phyloP scores from a whole-genome alignment of 2,888 invertebrate species.

The Allolobophora icterica region DNA sequence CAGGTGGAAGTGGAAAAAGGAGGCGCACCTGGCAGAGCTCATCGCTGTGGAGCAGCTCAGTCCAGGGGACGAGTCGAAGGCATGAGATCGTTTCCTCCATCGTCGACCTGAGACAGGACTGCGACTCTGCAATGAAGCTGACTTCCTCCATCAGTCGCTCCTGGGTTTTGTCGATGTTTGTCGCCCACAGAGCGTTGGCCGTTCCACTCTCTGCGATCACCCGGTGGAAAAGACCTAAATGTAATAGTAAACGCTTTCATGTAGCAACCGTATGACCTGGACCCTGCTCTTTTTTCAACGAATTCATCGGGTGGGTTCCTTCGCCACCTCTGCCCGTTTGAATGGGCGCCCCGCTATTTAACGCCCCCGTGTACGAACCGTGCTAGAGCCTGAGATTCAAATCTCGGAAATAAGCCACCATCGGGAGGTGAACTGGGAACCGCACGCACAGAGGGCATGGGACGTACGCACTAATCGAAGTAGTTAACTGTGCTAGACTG shows the following conservation, averaged over 20 bases:
- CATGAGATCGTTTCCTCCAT: conserved; percentile 38
- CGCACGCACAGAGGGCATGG: too few species aligned
- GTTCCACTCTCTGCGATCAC: conserved; percentile 53
- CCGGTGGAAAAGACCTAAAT: conserved; percentile 50
- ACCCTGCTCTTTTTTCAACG: too few species aligned
- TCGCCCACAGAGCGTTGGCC: conserved; percentile 48
- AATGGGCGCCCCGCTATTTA: too few species aligned
- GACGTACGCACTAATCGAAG: too few species aligned
- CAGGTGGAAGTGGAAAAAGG: neutral
- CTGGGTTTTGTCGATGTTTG: conserved; percentile 31
- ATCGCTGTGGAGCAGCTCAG: conserved; percentile 1
- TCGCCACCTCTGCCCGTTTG: neutral
- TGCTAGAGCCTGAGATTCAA: too few species aligned
- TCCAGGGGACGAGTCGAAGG: conserved; percentile 33
- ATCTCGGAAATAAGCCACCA: too few species aligned
- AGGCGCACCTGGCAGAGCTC: neutral
- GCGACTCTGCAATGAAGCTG: conserved; percentile 20
- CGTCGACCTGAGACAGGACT: conserved; percentile 31
- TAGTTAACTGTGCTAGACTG: too few species aligned
- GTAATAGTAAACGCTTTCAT: neutral
- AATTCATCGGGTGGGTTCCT: too few species aligned
- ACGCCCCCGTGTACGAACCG: too few species aligned
- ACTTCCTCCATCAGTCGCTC: conserved; percentile 28
- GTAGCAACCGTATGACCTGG: too few species aligned
- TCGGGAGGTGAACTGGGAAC: too few species aligned